Base-by-base conservation (phyloP, 2,888 invertebrate species). In the Eupithecia tripunctaria region DNA sequence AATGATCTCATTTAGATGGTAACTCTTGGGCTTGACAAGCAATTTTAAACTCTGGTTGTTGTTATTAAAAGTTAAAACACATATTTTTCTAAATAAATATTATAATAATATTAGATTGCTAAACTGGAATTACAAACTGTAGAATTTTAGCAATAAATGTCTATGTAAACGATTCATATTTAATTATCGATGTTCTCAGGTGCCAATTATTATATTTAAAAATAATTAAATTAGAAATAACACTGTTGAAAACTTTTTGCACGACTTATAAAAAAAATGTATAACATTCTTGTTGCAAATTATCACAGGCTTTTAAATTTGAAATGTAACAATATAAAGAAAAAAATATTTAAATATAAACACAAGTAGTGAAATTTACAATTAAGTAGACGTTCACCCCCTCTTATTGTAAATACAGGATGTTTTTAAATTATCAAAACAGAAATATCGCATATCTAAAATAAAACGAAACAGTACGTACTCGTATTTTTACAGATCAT, bases 41-140 rank as follows among this genome's bases (percentile, higher is more conserved):
- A 64, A 64, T 67, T 29, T 67, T 29, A 67, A 66, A 29, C 32
- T 32, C 67, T 32, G 56, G 32, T 51, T 56, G 67, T 71, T 77
- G 32, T 81, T 76, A 78, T 64, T 79, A 80, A 79, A 78, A 79
- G 80, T 81, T 80, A 80, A 80, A 78, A 73, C 82, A 82, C 78
- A 78, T 80, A 83, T 80, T 38, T 64, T 64, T 38, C 15, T 25
- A 25, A 64, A 38, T 25, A 38, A 21, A 36, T 36, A 25, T 64
- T 36, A 12, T 25, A 64, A 38, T 36, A 38, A 36, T 38, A 63
- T 25, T 67, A 68, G 15, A 36, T 69, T 63, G 64, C 64, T 68
- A 68, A 63, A 21, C 56, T 18, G 8, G 51, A 25, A 67, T n/a
- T 41, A 59, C 36, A 56, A 60, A 64, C 41, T 47, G 25, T 66